Evolutionary conservation across 2,888 invertebrate genomes (phyloP), one percentile per base, ranked within the genome.

Genomic region (Geotrupes spiniger): DNA sequence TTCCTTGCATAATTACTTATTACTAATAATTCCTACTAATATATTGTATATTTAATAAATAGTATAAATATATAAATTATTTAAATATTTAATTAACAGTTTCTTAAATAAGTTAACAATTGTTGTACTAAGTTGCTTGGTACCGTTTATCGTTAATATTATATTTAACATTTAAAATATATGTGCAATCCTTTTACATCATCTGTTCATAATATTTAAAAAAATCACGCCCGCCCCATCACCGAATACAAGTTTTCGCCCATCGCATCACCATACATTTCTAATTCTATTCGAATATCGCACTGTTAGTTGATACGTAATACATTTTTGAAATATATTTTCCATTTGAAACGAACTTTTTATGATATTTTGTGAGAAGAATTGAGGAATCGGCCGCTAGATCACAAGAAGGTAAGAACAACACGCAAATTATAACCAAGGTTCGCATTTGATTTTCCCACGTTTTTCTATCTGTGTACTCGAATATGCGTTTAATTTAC

Each of bases 1-100:
- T 73, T 74, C 71, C 73, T 74, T 74, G 73, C 71, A 73, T 73
- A 73, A 71, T 73, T 73, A 72, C 71, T 73, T 73, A 71, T 72
- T 73, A 70, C 68, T 70, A 71, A 73, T 73, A 71, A 71, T 73
- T 73, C 69, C 70, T 71, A 71, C 65, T 68, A 71, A 69, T 72
- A 21, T 21, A 72, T 72, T 72, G 71, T 73, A 70, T 73, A 66
- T 70, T 70, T 72, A 72, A 69, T 69, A 69, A 71, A 71, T 72
- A 72, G 71, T 71, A 70, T 69, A 68, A 58, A 68, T 64, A 70
- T 70, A 67, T 65, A 66, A 68, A 69, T 71, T 67, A 65, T 68
- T 70, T 71, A 63, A 58, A 60, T 63, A 41, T 42, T 69, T 70
- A 66, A 64, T 68, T 71, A 64, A 65, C 62, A 61, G 67, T 68